Evolutionary conservation across 2,797 vertebrate species (phyloP), one percentile per base, ranked within the genome.

Genomic region (Leptoclinus maculatus): DNA sequence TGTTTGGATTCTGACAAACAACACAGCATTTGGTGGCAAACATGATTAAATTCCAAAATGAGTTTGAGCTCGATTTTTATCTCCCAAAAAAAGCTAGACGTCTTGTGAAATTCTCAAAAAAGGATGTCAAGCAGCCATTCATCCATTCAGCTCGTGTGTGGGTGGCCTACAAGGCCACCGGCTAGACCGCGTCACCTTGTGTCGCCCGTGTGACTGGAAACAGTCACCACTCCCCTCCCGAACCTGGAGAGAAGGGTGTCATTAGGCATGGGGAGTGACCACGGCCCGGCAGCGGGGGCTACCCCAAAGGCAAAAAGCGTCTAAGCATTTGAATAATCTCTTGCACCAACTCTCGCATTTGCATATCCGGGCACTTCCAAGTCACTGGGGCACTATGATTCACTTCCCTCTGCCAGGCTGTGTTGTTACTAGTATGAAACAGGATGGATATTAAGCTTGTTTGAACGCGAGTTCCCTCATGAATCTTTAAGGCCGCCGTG

Each of bases 261-360:
- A 88, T 92, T 92, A 93, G 80, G 65, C 82, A 88, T 23, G 80
- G 86, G 54, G 73, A 90, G 67, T 91, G 88, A 91, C 86, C 90
- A 79, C 76, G 14, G 41, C 87, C 81, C 58, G 27, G 80, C 68
- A 60, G 68, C 60, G 2, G 72, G 87, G 87, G 91, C 85, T 21
- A 76, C 88, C 90, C 91, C 81, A 62, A 58, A 85, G 89, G 89
- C 88, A 73, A 82, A 73, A 82, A 80, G 76, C 86, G 69, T 57
- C 81, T 69, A 60, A 23, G 80, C 87, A 87, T 93, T 90, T 93
- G 87, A 91, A 92, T 94, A 92, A 93, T 93, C 90, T 88, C 82
- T 87, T 74, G 85, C 87, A 81, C 79, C 79, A 57, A 88, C 72
- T 84, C 87, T 66, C 58, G 63, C 84, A 94, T 94, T 93, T 92